Evolutionary conservation across 2,888 invertebrate species (phyloP), one percentile per base, ranked within the genome.

Genomic region (Dexiosoma caninum): DNA sequence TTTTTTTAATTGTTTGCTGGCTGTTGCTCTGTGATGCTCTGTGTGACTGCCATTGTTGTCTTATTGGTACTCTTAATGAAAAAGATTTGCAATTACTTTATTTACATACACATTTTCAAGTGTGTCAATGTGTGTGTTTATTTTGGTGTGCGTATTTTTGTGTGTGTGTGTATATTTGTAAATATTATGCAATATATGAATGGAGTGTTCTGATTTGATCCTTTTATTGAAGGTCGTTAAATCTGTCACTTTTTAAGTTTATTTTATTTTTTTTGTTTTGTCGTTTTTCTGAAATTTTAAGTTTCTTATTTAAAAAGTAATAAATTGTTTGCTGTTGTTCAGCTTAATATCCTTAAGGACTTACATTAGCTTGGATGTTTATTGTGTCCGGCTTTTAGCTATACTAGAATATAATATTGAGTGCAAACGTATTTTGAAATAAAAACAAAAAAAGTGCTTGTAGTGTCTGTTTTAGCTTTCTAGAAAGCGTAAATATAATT

Each of bases 221-320:
- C 49, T 72, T 72, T 71, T 49, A 37, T 46, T 67, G 60, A 76
- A 76, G 71, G 80, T 76, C 71, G 40, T 55, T 71, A 44, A 42
- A 27, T 46, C 30, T 64, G 21, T 66, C 30, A 51, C 21, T 64
- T 8, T 55, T 19, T 72, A 44, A 40, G 2, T 23, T 59, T 35
- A 12, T 30, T 30, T 21, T 53, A 4, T 14, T 6, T 40, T 35
- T 42, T 44, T 16, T 55, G n/a, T n/a, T n/a, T n/a, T n/a, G n/a
- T n/a, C n/a, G n/a, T n/a, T n/a, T n/a, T n/a, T n/a, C n/a, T 10
- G 40, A n/a, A 21, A 10, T 64, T 51, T 19, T 8, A 37, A 12
- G 14, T 3, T 44, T 59, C 49, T 19, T 49, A 32, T 59, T 49
- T 23, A 42, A 53, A 55, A 62, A 62, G 40, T 62, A 57, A 69